Conservation (phyloP, 2,113 vertebrate genomes). For the Phainopepla nitens region DNA sequence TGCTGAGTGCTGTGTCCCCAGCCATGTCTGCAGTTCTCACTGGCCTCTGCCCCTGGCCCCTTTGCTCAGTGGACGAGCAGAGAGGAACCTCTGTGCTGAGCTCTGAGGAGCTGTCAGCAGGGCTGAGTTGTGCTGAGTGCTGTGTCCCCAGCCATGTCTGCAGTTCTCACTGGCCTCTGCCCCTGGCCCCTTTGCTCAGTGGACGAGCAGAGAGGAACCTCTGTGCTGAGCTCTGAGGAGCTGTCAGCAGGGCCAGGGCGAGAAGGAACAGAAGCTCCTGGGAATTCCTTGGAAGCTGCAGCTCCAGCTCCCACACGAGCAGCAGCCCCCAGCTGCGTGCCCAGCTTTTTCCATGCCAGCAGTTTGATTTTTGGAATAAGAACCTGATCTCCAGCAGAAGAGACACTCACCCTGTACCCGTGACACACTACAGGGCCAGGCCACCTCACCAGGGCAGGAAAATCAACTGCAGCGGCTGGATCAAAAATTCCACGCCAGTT, state of each 20-base stretch:
- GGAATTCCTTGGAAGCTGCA: rapidly evolving
- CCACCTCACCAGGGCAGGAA: neutral
- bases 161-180: neutral
- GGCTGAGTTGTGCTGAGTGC: neutral
- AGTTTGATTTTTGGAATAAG: neutral
- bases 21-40: neutral
- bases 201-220: neutral
- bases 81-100: neutral
- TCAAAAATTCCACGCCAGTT: neutral
- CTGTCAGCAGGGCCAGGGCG: neutral
- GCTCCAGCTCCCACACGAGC: rapidly evolving
- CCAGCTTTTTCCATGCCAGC: neutral
- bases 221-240: neutral
- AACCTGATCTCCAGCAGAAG: neutral
- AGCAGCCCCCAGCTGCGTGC: neutral
- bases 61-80: rapidly evolving
- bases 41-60: rapidly evolving
- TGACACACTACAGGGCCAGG: neutral
- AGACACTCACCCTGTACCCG: neutral
- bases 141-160: neutral
- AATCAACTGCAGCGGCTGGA: neutral
- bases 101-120: rapidly evolving
- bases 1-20: neutral
- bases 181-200: rapidly evolving
- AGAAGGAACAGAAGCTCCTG: neutral